phyloP scores from a whole-genome alignment of 2,113 vertebrate species.

The Cyanocitta stelleri region DNA sequence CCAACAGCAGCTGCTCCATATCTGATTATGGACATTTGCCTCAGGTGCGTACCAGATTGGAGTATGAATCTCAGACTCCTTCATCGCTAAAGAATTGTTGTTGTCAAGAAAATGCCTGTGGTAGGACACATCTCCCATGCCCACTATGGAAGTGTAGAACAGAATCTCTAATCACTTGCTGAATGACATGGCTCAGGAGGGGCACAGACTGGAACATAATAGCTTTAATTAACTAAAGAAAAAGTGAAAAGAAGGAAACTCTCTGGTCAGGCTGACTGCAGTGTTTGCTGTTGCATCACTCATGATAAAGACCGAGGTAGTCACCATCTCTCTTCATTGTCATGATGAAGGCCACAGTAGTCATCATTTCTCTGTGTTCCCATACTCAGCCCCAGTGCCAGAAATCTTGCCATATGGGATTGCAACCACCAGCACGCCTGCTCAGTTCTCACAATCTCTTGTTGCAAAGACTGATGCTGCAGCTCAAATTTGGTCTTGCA shows the following conservation, averaged over 20 bases:
- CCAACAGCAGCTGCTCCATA: neutral
- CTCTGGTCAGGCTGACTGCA: neutral
- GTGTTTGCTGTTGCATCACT: neutral
- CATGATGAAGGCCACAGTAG: neutral
- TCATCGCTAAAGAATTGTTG: neutral
- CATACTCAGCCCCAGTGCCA: fast-evolving
- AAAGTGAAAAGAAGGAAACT: neutral
- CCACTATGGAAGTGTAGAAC: neutral
- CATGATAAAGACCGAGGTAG: neutral
- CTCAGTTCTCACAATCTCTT: neutral
- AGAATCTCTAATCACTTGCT: neutral
- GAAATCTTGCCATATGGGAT: neutral
- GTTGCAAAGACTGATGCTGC: fast-evolving
- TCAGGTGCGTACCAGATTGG: neutral
- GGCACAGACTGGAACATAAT: fast-evolving
- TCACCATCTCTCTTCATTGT: neutral
- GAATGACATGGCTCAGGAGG: neutral
- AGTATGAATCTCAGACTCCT: neutral
- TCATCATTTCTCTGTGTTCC: neutral
- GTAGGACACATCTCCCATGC: neutral
- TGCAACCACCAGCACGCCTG: fast-evolving
- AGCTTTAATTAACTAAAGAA: neutral
- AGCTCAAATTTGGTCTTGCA: neutral
- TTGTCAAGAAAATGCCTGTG: neutral
- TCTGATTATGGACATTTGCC: neutral